Evolutionary conservation across 2,113 vertebrate species (phyloP).

Genomic region (Gambusia holbrooki): DNA sequence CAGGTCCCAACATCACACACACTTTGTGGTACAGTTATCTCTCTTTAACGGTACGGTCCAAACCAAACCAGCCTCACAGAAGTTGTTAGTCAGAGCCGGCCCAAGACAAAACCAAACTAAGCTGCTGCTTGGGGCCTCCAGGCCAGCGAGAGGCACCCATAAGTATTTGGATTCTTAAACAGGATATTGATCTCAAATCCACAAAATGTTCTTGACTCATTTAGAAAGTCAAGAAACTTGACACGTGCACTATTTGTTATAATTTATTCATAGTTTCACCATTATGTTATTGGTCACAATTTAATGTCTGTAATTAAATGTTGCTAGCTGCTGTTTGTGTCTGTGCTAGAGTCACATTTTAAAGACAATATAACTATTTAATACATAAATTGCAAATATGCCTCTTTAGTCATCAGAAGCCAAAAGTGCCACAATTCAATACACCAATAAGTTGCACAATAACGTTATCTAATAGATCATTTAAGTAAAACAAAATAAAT

Average conservation of each 20-base stretch:
- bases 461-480: background rate
- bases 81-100: background rate
- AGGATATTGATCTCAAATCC: too few species aligned
- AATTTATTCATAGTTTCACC: background rate
- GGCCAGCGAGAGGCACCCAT: background rate
- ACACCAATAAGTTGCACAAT: background rate
- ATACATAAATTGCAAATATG: background rate
- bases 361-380: background rate
- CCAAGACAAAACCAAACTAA: background rate
- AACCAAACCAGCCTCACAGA: background rate
- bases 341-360: background rate
- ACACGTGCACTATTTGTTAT: background rate
- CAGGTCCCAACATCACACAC: conserved; percentile 5
- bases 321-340: background rate
- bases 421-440: background rate
- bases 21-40: conserved; percentile 27
- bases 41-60: background rate
- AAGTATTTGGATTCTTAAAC: too few species aligned
- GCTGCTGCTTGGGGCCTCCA: background rate
- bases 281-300: background rate
- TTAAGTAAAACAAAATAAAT: background rate
- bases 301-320: too few species aligned
- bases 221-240: too few species aligned
- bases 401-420: background rate
- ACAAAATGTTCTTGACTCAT: too few species aligned